Percentiles rank a stretch among this genome's conserved stretches.
phyloP scores from a whole-genome alignment of 2,797 vertebrate species.

The Chromobotia macracanthus region DNA sequence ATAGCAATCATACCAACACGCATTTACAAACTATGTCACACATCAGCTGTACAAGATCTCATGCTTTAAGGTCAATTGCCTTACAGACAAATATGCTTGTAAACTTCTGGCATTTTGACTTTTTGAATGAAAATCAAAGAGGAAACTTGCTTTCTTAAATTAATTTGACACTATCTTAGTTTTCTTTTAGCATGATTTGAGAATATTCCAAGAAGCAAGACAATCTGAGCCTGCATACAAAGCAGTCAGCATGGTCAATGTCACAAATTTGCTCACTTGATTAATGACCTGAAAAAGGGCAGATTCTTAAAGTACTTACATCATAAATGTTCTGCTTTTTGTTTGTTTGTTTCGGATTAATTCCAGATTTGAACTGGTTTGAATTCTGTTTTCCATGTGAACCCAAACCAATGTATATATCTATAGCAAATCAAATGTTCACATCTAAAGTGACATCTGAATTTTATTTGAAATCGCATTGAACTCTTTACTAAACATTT shows the following conservation, averaged over 20 bases:
- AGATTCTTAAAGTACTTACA: too few relatives aligned
- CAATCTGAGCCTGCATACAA: background rate
- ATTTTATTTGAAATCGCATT: too few relatives aligned
- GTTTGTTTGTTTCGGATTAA: too few relatives aligned
- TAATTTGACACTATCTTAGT: background rate
- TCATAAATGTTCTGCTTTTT: too few relatives aligned
- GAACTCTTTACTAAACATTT: background rate
- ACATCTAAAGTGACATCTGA: too few relatives aligned
- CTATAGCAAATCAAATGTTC: too few relatives aligned
- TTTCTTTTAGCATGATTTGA: background rate
- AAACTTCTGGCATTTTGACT: background rate
- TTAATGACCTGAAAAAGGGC: background rate
- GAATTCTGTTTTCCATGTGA: too few relatives aligned
- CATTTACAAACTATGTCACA: too few relatives aligned
- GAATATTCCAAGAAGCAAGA: background rate
- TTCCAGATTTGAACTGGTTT: background rate
- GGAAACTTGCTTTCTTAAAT: background rate
- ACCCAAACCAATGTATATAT: too few relatives aligned
- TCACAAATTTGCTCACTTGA: background rate
- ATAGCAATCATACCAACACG: slow-evolving; percentile 28
- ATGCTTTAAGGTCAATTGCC: background rate
- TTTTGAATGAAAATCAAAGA: background rate
- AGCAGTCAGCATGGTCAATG: background rate
- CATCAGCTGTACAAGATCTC: background rate
- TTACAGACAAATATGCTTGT: background rate